Percentiles rank a stretch among this genome's conserved stretches.
Evolutionary conservation across 2,888 invertebrate species (phyloP).

Genomic region (Ligdia adustata): DNA sequence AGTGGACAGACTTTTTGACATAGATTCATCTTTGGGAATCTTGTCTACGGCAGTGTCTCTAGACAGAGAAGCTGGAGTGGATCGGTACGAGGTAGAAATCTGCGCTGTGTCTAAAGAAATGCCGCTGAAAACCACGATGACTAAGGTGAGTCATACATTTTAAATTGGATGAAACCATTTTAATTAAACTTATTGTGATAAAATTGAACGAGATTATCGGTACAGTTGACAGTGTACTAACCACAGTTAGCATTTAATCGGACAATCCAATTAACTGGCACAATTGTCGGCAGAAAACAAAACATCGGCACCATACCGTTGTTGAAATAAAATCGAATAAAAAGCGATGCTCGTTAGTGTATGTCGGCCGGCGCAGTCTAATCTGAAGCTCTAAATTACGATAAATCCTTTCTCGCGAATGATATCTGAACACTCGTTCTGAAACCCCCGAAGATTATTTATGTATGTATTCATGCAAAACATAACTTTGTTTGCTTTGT

Average conservation of each 20-base stretch:
- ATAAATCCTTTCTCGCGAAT: conserved; percentile 73
- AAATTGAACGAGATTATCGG: conserved; percentile 43
- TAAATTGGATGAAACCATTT: conserved; percentile 9
- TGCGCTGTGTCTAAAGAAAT: conserved; percentile 91
- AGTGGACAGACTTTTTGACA: conserved; percentile 95
- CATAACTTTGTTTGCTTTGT: conserved; percentile 67
- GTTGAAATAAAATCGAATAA: conserved; percentile 73
- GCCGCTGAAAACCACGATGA: conserved; percentile 89
- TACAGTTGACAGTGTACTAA: conserved; percentile 46
- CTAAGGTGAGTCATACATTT: conserved; percentile 88
- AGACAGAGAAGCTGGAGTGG: conserved; percentile 93
- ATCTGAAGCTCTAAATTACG: conserved; percentile 81
- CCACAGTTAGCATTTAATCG: conserved; percentile 52
- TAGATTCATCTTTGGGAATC: conserved; percentile 94
- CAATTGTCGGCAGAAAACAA: conserved; percentile 73
- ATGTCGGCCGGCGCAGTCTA: conserved; percentile 74
- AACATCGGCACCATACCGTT: conserved; percentile 73
- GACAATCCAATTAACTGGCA: conserved; percentile 75
- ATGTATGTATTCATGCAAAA: conserved; percentile 49
- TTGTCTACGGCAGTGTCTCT: conserved; percentile 92
- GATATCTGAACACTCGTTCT: conserved; percentile 78
- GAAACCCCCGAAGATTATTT: conserved; percentile 69
- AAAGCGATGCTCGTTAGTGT: conserved; percentile 80
- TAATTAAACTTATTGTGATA: conserved; percentile 19
- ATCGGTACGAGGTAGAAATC: conserved; percentile 92